phyloP scores from a whole-genome alignment of 2,113 vertebrate genomes.

The Pseudopodoces humilis region DNA sequence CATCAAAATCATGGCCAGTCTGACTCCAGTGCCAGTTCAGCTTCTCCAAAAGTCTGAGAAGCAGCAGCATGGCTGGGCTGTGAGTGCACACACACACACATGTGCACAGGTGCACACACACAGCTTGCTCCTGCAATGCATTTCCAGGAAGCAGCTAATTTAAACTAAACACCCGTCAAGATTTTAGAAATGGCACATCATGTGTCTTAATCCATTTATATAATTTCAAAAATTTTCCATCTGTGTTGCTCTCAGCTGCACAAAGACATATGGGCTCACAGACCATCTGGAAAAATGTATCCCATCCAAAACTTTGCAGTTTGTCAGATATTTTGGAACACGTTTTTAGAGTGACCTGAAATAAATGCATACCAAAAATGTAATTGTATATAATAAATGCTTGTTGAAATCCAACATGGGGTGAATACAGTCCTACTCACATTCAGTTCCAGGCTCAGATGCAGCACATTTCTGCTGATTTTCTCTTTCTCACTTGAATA shows the following conservation, averaged over 20 bases:
- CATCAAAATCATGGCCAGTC: background rate
- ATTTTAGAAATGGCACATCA: background rate
- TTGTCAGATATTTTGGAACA: background rate
- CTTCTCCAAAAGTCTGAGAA: background rate
- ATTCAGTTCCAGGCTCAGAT: constrained; percentile 72
- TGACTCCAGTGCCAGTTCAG: background rate
- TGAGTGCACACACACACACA: rapidly evolving
- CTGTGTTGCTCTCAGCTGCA: background rate
- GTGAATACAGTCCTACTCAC: constrained; percentile 67
- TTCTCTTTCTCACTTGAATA: constrained; percentile 68
- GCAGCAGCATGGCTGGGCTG: background rate
- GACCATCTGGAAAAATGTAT: background rate
- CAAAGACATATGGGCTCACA: background rate
- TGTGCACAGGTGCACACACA: rapidly evolving
- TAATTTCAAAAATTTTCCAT: background rate
- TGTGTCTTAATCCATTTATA: background rate
- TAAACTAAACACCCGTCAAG: background rate
- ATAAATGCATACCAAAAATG: background rate
- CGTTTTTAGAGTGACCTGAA: background rate
- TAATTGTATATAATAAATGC: background rate
- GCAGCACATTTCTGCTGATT: constrained; percentile 54
- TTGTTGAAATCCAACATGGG: background rate
- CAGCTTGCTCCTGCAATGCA: background rate
- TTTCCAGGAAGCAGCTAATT: background rate
- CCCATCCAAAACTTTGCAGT: background rate